Percentiles rank a stretch among this genome's conserved stretches.
Conservation (phyloP, 2,888 invertebrate species). For the Callosobruchus maculatus region DNA sequence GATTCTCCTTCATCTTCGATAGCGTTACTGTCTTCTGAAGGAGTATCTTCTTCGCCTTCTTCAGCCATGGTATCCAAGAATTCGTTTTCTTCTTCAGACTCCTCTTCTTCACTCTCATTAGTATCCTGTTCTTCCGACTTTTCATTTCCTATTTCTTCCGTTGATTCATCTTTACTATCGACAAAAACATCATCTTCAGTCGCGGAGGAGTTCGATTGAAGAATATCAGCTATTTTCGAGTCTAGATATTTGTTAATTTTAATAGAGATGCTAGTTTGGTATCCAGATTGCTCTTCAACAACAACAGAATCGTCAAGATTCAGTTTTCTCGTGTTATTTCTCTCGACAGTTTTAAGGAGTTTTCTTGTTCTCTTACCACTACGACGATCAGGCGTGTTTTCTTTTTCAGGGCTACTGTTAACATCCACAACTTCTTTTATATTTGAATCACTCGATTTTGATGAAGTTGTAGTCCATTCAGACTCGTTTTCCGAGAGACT, state of each 20-base stretch:
- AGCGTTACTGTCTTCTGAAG: slow-evolving; percentile 43
- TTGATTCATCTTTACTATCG: not conserved
- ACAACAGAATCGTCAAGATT: not conserved
- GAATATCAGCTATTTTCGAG: not conserved
- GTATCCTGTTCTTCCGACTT: not conserved
- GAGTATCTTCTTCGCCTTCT: slow-evolving; percentile 46
- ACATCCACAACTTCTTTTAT: not conserved
- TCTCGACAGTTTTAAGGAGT: not conserved
- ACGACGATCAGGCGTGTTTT: not conserved
- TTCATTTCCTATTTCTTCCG: not conserved
- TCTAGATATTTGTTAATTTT: not conserved
- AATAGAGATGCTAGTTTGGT: not conserved
- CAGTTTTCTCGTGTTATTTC: not conserved
- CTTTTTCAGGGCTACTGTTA: not conserved
- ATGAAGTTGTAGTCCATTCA: no score
- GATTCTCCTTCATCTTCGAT: slow-evolving; percentile 45
- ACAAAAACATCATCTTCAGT: not conserved
- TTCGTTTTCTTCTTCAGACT: slow-evolving; percentile 16
- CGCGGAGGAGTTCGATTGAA: not conserved
- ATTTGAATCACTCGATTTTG: no score
- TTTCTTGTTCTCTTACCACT: not conserved
- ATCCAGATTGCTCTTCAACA: not conserved
- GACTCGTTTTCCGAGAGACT: no score
- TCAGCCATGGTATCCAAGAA: slow-evolving; percentile 39
- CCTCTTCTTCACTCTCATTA: slow-evolving; percentile 16